Conservation (phyloP, 1,140 invertebrate species). For the Pentalonia nigronervosa region DNA sequence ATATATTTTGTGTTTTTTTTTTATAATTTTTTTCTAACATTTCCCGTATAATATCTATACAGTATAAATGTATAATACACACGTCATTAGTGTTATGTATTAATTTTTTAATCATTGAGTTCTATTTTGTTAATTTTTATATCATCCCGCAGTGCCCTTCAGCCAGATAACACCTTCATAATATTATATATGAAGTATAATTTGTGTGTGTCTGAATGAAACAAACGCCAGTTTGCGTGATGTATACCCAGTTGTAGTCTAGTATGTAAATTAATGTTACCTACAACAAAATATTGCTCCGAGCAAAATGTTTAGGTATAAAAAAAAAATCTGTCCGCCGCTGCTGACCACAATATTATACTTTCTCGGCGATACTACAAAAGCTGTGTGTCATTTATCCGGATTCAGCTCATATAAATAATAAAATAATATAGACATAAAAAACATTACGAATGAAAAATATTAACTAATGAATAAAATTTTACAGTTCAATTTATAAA, state of each 20-base stretch:
- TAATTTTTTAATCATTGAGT: neutral
- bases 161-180: neutral
- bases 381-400: neutral
- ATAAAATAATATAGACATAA: neutral
- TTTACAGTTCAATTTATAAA: neutral
- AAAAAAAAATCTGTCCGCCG: neutral
- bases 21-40: too few species aligned
- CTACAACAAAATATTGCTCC: conserved; percentile 12
- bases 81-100: neutral
- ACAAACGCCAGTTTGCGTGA: conserved; percentile 21
- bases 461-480: too few species aligned
- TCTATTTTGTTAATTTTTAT: neutral
- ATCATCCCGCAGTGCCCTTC: neutral
- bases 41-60: too few species aligned
- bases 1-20: too few species aligned
- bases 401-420: neutral
- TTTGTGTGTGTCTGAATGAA: conserved; percentile 26
- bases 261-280: conserved; percentile 44
- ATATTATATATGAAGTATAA: neutral
- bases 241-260: neutral
- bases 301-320: neutral
- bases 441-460: neutral
- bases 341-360: neutral
- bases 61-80: neutral
- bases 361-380: neutral